Conservation (phyloP, 2,888 invertebrate genomes). For the Cotesia congregata region DNA sequence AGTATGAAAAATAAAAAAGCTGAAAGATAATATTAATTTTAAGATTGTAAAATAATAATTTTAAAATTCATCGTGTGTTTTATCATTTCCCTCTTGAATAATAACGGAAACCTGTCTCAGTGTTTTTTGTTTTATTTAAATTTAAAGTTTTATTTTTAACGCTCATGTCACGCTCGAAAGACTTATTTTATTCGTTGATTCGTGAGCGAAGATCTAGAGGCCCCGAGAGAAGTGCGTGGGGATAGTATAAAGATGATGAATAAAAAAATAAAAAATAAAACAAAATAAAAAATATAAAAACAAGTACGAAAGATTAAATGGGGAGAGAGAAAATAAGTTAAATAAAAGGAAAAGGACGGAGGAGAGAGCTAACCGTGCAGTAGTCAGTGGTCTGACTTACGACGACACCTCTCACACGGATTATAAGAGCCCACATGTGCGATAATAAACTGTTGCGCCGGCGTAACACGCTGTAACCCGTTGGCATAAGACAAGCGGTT, state of each 20-base stretch:
- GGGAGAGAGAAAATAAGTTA: background rate
- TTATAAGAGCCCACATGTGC: slow-evolving; percentile 49
- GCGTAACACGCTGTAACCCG: slow-evolving; percentile 53
- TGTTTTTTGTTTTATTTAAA: slow-evolving; percentile 22
- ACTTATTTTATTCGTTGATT: slow-evolving; percentile 30
- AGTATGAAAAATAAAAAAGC: background rate
- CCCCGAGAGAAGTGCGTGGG: slow-evolving; percentile 16
- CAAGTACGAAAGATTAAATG: slow-evolving; percentile 32
- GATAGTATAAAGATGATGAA: slow-evolving; percentile 38
- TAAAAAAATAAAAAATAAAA: slow-evolving; percentile 27
- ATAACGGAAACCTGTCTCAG: slow-evolving; percentile 29
- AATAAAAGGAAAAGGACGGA: background rate
- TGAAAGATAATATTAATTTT: slow-evolving; percentile 19
- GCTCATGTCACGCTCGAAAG: slow-evolving; percentile 30
- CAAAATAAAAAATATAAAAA: slow-evolving; percentile 30
- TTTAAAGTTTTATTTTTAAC: slow-evolving; percentile 10
- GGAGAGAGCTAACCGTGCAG: slow-evolving; percentile 30
- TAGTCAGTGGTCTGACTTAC: slow-evolving; percentile 41
- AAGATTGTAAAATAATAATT: slow-evolving; percentile 16
- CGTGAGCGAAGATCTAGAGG: slow-evolving; percentile 27
- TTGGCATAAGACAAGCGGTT: slow-evolving; percentile 45
- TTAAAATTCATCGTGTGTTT: slow-evolving; percentile 17
- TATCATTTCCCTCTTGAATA: slow-evolving; percentile 16
- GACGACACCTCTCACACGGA: slow-evolving; percentile 37
- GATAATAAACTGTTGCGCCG: slow-evolving; percentile 54